Percentiles rank a stretch among this genome's conserved stretches.
Evolutionary conservation across 1,140 invertebrate genomes (phyloP).

Genomic region (Drosophila yakuba): DNA sequence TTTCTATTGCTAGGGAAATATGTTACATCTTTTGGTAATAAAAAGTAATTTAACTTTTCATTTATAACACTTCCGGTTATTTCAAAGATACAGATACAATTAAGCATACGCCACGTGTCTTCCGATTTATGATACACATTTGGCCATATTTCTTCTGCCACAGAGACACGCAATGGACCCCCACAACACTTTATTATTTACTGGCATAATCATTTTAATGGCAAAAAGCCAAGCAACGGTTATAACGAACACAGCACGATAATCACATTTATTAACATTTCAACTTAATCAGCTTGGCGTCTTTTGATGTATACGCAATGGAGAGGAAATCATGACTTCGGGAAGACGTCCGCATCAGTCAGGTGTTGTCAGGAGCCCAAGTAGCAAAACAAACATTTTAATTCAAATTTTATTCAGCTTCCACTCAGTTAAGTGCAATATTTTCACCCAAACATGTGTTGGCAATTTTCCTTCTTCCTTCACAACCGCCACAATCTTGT

Average conservation of each 20-base stretch:
- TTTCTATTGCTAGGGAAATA: background rate
- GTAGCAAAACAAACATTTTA: conserved; percentile 49
- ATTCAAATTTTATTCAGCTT: conserved; percentile 57
- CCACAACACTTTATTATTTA: conserved; percentile 72
- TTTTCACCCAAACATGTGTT: conserved; percentile 39
- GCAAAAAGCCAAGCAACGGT: conserved; percentile 30
- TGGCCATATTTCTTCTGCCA: conserved; percentile 28
- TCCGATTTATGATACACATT: no score
- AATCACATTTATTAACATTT: conserved; percentile 78
- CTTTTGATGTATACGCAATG: conserved; percentile 34
- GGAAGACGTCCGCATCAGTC: conserved; percentile 36
- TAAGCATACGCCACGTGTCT: conserved; percentile 42
- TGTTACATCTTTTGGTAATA: background rate
- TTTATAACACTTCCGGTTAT: no score
- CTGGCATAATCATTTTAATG: conserved; percentile 76
- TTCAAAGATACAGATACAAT: background rate
- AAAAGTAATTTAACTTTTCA: no score
- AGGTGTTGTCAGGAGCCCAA: conserved; percentile 35
- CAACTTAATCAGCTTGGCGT: conserved; percentile 66
- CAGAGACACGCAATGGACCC: background rate
- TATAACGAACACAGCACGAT: conserved; percentile 46
- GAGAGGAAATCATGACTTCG: background rate
- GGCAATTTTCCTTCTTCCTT: conserved; percentile 11
- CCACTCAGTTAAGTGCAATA: conserved; percentile 41
- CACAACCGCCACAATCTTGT: conserved; percentile 7